Percentiles rank a stretch among this genome's conserved stretches.
phyloP scores from a whole-genome alignment of 1,140 invertebrate genomes.

The Chionoecetes opilio region DNA sequence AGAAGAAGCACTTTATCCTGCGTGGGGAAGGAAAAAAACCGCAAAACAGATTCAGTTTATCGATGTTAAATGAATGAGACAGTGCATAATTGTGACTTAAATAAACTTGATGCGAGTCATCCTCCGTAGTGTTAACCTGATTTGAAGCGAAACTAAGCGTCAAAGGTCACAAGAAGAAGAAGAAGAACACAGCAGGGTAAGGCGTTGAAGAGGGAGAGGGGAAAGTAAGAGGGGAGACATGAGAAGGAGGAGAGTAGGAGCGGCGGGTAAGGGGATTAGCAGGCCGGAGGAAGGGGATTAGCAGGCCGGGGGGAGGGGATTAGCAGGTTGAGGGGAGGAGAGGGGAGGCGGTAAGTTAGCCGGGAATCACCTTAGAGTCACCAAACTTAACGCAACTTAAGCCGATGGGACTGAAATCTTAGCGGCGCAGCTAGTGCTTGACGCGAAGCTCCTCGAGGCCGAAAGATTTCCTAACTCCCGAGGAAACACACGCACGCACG shows the following conservation, averaged over 20 bases:
- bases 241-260: not conserved
- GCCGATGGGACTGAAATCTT: not conserved
- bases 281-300: not conserved
- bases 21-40: too few species aligned
- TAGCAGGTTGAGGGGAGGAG: not conserved
- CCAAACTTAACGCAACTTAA: not conserved
- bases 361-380: not conserved
- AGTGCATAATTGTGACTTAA: too few species aligned
- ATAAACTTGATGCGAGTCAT: too few species aligned
- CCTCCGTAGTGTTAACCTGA: too few species aligned
- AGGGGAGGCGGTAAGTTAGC: not conserved
- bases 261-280: too few species aligned
- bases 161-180: too few species aligned
- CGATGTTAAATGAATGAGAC: too few species aligned
- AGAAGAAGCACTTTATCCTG: too few species aligned
- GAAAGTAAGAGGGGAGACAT: not conserved
- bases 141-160: too few species aligned
- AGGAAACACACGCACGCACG: not conserved
- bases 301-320: not conserved
- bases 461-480: not conserved
- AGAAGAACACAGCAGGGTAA: too few species aligned
- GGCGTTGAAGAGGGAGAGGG: too few species aligned
- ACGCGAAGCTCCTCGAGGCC: not conserved
- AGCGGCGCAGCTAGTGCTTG: not conserved
- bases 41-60: too few species aligned